Conservation (phyloP, 2,797 vertebrate species). For the Sciurus carolinensis region DNA sequence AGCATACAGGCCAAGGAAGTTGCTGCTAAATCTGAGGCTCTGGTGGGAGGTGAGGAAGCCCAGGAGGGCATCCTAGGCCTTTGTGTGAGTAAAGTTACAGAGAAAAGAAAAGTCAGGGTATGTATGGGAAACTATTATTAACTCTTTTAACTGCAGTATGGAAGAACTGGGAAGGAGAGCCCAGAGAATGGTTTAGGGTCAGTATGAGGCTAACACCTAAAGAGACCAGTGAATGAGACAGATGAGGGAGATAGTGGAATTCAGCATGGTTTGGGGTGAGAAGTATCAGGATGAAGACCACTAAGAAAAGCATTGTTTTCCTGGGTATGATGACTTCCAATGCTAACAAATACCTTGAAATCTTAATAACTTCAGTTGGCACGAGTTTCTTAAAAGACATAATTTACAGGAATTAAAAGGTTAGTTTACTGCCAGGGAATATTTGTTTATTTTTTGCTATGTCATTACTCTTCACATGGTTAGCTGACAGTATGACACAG, state of each 20-base stretch:
- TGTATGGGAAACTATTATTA: not conserved
- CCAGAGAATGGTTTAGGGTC: not conserved
- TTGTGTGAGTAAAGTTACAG: not conserved
- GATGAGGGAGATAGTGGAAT: not conserved
- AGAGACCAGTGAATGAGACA: not conserved
- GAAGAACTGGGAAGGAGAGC: not conserved
- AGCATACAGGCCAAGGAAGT: not conserved
- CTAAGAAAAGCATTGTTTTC: not conserved
- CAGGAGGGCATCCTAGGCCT: not conserved
- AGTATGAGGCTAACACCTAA: not conserved
- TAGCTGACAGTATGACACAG: constrained; percentile 44
- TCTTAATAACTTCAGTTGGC: constrained; percentile 1
- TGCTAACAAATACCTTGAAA: constrained; percentile 28
- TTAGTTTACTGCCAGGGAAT: constrained; percentile 62
- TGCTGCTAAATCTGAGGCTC: not conserved
- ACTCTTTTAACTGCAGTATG: not conserved
- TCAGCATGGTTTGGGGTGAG: not conserved
- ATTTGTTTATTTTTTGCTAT: constrained; percentile 68
- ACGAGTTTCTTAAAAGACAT: constrained; percentile 42
- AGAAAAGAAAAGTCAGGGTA: not conserved
- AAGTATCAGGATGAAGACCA: not conserved
- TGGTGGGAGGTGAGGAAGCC: too few species aligned
- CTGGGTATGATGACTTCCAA: constrained; percentile 60
- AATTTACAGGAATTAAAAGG: constrained; percentile 65
- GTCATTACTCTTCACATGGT: not conserved